Evolutionary conservation across 1,140 invertebrate genomes (phyloP).

Genomic region (Micrasema minimum): DNA sequence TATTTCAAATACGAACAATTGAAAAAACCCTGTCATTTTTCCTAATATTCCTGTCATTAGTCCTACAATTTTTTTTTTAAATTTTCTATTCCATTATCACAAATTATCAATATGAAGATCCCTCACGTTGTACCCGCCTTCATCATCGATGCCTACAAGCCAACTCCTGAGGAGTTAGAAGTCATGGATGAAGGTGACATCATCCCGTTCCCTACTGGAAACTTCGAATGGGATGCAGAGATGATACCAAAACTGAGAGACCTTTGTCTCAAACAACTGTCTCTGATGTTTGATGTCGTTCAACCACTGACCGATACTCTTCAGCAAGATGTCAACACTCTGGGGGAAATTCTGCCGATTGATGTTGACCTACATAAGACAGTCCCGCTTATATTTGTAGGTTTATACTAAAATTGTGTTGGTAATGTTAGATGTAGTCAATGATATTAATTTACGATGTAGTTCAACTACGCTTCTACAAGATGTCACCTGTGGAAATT

Average conservation of each 20-base stretch:
- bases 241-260: slow-evolving; percentile 60
- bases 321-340: slow-evolving; percentile 60
- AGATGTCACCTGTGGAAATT: slow-evolving; percentile 62
- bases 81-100: no score
- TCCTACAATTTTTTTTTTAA: no score
- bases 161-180: slow-evolving; percentile 55
- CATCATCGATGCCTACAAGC: slow-evolving; percentile 56
- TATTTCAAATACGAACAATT: no score
- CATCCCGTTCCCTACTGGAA: slow-evolving; percentile 59
- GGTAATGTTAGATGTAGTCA: no score
- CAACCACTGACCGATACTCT: slow-evolving; percentile 59
- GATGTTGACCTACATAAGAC: slow-evolving; percentile 60
- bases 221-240: slow-evolving; percentile 62
- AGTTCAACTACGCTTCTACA: slow-evolving; percentile 61
- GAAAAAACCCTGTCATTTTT: no score
- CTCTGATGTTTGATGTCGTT: slow-evolving; percentile 59
- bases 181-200: slow-evolving; percentile 55
- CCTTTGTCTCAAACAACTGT: slow-evolving; percentile 56
- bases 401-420: no score
- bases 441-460: slow-evolving; percentile 57
- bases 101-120: no score
- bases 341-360: slow-evolving; percentile 63
- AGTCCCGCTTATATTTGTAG: slow-evolving; percentile 57
- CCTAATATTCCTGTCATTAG: no score
- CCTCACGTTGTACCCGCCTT: slow-evolving; percentile 16